A percentile compares a stretch with the other conserved stretches of the same genome.
phyloP scores from a whole-genome alignment of 1,140 invertebrate species.

The Helicoverpa zea region DNA sequence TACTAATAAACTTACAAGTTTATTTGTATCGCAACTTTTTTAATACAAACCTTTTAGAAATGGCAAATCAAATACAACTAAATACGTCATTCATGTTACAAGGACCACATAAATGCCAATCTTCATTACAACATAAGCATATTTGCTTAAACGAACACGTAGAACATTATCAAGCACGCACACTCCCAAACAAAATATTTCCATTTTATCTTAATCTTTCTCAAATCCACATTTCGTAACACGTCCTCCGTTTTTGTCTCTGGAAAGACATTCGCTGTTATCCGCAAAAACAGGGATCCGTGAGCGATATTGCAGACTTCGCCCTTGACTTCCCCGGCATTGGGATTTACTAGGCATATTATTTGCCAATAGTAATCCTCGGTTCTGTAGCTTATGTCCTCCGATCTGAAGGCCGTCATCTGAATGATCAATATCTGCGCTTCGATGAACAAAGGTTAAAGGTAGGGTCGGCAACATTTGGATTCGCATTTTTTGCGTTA shows the following conservation, averaged over 20 bases:
- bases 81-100: background rate
- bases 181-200: background rate
- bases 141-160: too few species aligned
- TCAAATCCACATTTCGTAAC: background rate
- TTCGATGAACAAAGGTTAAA: constrained; percentile 28
- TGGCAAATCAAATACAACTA: too few species aligned
- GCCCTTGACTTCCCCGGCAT: constrained; percentile 12
- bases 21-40: too few species aligned
- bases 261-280: background rate
- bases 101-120: too few species aligned
- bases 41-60: background rate
- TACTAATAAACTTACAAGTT: too few species aligned
- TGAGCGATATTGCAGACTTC: constrained; percentile 14
- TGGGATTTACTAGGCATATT: constrained; percentile 6
- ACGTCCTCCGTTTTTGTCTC: constrained; percentile 2
- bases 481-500: constrained; percentile 11
- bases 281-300: constrained; percentile 18
- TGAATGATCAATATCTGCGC: constrained; percentile 21
- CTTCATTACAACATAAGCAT: too few species aligned
- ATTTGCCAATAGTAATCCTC: constrained; percentile 25
- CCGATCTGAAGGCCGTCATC: background rate
- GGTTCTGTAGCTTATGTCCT: constrained; percentile 14
- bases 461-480: constrained; percentile 13
- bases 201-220: background rate
- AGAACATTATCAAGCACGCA: background rate